A percentile compares a stretch with the other conserved stretches of the same genome.
phyloP scores from a whole-genome alignment of 2,113 vertebrate species.

The Vidua macroura region DNA sequence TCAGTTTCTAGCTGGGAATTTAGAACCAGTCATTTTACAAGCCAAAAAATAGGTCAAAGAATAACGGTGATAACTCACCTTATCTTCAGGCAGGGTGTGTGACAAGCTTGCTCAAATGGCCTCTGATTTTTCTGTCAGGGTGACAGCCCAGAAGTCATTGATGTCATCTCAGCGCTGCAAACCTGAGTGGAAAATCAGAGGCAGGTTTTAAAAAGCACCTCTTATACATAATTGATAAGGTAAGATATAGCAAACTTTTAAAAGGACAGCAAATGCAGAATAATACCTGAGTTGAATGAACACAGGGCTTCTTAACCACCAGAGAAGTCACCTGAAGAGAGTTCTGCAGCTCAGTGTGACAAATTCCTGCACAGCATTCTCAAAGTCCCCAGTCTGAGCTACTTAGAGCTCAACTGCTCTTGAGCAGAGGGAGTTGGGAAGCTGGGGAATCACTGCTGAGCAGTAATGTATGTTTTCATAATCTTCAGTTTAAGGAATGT shows the following conservation, averaged over 20 bases:
- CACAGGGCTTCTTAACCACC: background rate
- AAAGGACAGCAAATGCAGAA: background rate
- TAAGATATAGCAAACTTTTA: background rate
- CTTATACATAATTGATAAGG: background rate
- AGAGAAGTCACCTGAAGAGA: background rate
- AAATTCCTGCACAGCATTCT: conserved; percentile 12
- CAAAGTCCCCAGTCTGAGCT: conserved; percentile 15
- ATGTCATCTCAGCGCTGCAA: background rate
- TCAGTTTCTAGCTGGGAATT: conserved; percentile 6
- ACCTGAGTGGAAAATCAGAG: background rate
- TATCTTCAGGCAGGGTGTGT: background rate
- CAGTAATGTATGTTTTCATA: background rate
- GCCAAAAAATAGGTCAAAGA: conserved; percentile 35
- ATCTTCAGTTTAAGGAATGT: conserved; percentile 28
- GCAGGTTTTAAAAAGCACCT: background rate
- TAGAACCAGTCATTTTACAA: background rate
- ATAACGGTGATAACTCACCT: conserved; percentile 6
- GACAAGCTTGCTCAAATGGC: background rate
- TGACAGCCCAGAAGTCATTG: background rate
- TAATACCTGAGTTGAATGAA: background rate
- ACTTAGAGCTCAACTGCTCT: background rate
- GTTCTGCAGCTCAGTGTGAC: background rate
- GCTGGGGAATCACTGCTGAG: background rate
- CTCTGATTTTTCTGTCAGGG: background rate
- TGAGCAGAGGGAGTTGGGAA: background rate